Conservation (phyloP, 2,888 invertebrate species). For the Palloptera scutellata region DNA sequence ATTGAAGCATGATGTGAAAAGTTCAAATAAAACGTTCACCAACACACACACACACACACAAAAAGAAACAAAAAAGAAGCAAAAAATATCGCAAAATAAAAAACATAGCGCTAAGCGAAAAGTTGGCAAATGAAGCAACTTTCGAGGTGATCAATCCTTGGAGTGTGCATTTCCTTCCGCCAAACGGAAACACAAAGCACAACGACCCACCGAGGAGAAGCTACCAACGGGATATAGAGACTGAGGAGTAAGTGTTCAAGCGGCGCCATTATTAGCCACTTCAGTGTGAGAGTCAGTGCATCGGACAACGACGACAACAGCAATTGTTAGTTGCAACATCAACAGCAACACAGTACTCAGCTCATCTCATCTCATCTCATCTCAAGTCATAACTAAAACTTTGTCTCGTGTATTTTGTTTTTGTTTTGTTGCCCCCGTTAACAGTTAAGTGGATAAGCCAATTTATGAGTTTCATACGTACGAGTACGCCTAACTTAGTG, state of each 20-base stretch:
- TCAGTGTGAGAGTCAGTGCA: background rate
- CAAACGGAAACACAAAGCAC: conserved; percentile 32
- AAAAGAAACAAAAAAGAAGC: conserved; percentile 1
- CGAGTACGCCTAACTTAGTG: conserved; percentile 16
- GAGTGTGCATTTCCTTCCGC: conserved; percentile 42
- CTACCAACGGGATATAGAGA: background rate
- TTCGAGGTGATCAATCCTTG: conserved; percentile 45
- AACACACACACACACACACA: conserved; percentile 10
- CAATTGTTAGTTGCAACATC: conserved; percentile 9
- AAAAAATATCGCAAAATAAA: conserved; percentile 14
- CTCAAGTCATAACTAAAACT: background rate
- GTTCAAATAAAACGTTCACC: conserved; percentile 39
- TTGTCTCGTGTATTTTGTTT: background rate
- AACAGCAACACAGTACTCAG: background rate
- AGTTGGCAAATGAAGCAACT: conserved; percentile 45
- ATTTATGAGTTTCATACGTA: conserved; percentile 63
- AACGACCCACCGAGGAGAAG: background rate
- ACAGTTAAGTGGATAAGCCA: conserved; percentile 64
- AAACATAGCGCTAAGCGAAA: conserved; percentile 26
- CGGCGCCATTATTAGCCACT: conserved; percentile 37
- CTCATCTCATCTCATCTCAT: background rate
- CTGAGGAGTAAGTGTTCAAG: conserved; percentile 24
- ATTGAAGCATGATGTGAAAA: conserved; percentile 52
- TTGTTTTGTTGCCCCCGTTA: conserved; percentile 46
- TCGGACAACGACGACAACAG: no score